These are phyloP conservation scores for Cirrhinus mrigala DNA, from an alignment of 2,797 vertebrate species.

Conservation along the genomic window DNA sequence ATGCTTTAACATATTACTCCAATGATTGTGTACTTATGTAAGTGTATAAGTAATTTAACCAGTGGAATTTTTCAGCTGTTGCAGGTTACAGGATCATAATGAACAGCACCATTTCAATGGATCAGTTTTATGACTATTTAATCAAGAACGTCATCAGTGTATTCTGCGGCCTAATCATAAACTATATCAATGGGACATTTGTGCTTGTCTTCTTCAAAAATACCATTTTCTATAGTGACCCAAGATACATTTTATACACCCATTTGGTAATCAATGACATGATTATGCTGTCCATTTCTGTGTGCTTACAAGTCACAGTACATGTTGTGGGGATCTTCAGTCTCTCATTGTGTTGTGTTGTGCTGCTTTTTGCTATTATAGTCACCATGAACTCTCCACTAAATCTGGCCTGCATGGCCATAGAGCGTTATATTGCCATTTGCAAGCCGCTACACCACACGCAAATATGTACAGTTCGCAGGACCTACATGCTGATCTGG, in stretches of 20 bases:
- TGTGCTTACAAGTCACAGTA: constrained; percentile 58
- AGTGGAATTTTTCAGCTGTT: background rate
- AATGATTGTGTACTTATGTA: background rate
- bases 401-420: constrained; percentile 69
- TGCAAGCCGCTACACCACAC: constrained; percentile 68
- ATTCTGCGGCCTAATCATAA: constrained; percentile 57
- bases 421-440: constrained; percentile 68
- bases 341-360: constrained; percentile 56
- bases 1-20: background rate
- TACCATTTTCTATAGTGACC: constrained; percentile 59
- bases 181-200: constrained; percentile 65
- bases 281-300: constrained; percentile 60
- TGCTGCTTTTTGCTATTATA: constrained; percentile 40
- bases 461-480: constrained; percentile 66
- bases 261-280: constrained; percentile 74
- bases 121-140: constrained; percentile 44
- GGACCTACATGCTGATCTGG: constrained; percentile 60
- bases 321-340: constrained; percentile 35
- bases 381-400: constrained; percentile 63
- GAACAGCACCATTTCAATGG: constrained; percentile 60
- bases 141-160: constrained; percentile 65
- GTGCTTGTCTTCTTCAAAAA: constrained; percentile 66
- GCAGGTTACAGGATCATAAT: constrained; percentile 50
- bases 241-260: constrained; percentile 73
- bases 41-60: background rate